Percentiles rank a stretch among this genome's conserved stretches.
phyloP scores from a whole-genome alignment of 2,888 invertebrate genomes.

The Conistra vaccinii region DNA sequence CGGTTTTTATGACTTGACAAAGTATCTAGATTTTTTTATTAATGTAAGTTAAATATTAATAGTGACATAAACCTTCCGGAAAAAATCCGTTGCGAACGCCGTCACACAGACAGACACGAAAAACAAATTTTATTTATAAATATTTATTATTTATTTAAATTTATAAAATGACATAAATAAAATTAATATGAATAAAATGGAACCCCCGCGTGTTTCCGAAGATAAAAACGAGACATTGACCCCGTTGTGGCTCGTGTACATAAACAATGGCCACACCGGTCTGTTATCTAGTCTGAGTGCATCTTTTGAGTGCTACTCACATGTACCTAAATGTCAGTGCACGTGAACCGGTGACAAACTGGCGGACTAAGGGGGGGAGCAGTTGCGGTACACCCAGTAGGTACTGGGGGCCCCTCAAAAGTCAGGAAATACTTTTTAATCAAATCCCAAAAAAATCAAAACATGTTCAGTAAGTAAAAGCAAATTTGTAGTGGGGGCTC shows the following conservation, averaged over 20 bases:
- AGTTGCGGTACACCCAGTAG: no score
- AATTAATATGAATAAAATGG: slow-evolving; percentile 63
- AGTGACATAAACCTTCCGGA: not conserved
- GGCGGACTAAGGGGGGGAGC: no score
- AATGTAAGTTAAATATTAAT: not conserved
- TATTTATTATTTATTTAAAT: not conserved
- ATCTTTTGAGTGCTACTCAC: slow-evolving; percentile 50
- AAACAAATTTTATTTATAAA: no score
- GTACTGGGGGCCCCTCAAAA: no score
- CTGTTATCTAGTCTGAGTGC: slow-evolving; percentile 66
- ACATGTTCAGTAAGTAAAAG: no score
- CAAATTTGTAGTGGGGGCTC: no score
- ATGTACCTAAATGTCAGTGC: slow-evolving; percentile 31
- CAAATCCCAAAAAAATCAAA: no score
- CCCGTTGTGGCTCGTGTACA: slow-evolving; percentile 77
- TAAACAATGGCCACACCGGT: slow-evolving; percentile 76
- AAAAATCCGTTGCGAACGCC: not conserved
- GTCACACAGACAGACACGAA: not conserved
- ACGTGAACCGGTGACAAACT: slow-evolving; percentile 38
- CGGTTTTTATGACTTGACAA: not conserved
- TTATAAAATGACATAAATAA: not conserved
- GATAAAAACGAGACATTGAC: slow-evolving; percentile 84
- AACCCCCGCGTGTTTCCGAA: slow-evolving; percentile 72
- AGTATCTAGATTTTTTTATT: not conserved
- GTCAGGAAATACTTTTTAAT: no score